Evolutionary conservation across 2,888 invertebrate species (phyloP), one percentile per base, ranked within the genome.

Genomic region (Crossocerus cetratus): DNA sequence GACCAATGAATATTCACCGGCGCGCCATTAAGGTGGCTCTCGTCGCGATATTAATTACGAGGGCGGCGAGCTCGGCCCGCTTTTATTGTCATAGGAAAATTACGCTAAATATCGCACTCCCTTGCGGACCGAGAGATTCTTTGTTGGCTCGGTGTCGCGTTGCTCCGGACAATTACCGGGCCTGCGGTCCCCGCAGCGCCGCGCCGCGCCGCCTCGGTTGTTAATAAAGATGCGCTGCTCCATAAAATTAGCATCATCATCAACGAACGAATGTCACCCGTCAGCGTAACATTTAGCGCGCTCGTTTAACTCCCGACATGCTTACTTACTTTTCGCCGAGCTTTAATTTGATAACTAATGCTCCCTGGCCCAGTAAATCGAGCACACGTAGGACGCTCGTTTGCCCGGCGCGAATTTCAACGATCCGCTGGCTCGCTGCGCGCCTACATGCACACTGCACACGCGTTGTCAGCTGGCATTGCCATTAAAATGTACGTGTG

Each of bases 341-440:
- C 67, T 71, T 78, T 78, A 78, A 78, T 72, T 77, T 72, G 74
- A 65, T 72, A 69, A 78, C 74, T 72, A 78, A 77, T 69, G 77
- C 65, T 56, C 56, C 56, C 60, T 11, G 65, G 63, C 60, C 58
- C 74, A 57, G 72, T 74, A 77, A 78, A 78, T 78, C 78, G 69
- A 5, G 62, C 23, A 23, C 54, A 60, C 32, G 42, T 16, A 49
- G 49, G 72, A 43, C 58, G 62, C 55, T 57, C 65, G 69, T 73
- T 63, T 60, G 63, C 73, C 32, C 53, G 14, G 55, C 32, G 43
- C 54, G 67, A 69, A 78, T 74, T 74, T 74, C 65, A 42, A 42
- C 76, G 70, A 65, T 65, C 62, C 65, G 76, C 61, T 68, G 62
- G 68, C n/a, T 2, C 21, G 68, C 32, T 32, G 11, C 11, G 8